Percentiles rank a stretch among this genome's conserved stretches.
Conservation (phyloP, 2,888 invertebrate genomes). For the Leptarthrus brevirostris region DNA sequence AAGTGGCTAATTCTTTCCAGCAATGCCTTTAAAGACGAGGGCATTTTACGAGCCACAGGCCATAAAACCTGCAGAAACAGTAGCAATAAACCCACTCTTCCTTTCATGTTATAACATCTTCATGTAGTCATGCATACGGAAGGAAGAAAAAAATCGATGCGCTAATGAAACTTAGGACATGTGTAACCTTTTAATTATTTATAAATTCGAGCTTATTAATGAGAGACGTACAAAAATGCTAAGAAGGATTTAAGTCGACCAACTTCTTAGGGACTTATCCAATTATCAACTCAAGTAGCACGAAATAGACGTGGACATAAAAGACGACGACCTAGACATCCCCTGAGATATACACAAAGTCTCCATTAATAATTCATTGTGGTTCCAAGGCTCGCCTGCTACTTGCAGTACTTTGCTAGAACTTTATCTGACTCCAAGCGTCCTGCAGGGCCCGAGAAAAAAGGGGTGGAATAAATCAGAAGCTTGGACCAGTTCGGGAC, state of each 20-base stretch:
- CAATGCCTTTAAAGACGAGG: neutral
- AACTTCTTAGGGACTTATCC: slow-evolving; percentile 23
- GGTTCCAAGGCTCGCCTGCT: neutral
- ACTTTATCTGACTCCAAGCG: slow-evolving; percentile 33
- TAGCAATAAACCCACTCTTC: neutral
- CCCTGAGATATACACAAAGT: neutral
- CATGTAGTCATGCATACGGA: slow-evolving; percentile 4
- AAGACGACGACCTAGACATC: neutral
- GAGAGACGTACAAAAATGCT: neutral
- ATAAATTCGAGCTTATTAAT: slow-evolving; percentile 17
- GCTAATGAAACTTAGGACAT: neutral
- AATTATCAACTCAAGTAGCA: slow-evolving; percentile 28
- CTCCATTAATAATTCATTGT: slow-evolving; percentile 16
- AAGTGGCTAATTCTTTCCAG: too few relatives aligned
- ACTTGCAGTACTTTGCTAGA: slow-evolving; percentile 37
- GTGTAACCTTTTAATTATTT: slow-evolving; percentile 28
- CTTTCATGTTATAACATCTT: neutral
- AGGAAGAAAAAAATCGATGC: slow-evolving; percentile 8
- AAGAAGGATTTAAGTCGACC: neutral
- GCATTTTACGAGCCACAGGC: slow-evolving; percentile 5
- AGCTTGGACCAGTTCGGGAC: slow-evolving; percentile 13
- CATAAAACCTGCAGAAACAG: slow-evolving; percentile 9
- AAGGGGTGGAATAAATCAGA: slow-evolving; percentile 25
- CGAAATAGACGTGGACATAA: neutral
- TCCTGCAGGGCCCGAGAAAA: slow-evolving; percentile 19